A percentile compares a stretch with the other conserved stretches of the same genome.
phyloP scores from a whole-genome alignment of 2,888 invertebrate genomes.

The Poecilus cupreus region DNA sequence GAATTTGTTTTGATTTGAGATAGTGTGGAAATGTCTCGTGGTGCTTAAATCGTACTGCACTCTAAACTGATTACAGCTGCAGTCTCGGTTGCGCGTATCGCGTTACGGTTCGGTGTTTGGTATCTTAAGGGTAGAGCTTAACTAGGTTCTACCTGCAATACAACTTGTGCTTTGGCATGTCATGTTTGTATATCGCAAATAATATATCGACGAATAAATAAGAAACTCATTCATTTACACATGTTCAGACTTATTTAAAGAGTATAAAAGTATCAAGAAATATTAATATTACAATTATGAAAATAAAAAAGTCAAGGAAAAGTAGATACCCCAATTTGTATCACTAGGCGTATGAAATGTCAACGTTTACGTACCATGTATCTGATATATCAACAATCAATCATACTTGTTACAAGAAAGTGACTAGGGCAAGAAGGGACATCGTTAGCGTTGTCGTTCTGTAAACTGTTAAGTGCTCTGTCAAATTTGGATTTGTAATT shows the following conservation, averaged over 20 bases:
- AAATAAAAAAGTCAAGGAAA: conserved; percentile 52
- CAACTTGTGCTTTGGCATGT: conserved; percentile 57
- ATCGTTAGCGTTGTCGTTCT: neutral
- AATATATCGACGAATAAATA: conserved; percentile 54
- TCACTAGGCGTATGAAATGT: conserved; percentile 47
- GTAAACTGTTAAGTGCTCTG: conserved; percentile 31
- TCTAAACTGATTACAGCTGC: conserved; percentile 19
- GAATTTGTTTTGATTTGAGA: neutral
- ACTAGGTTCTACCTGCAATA: conserved; percentile 38
- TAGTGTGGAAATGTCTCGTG: conserved; percentile 39
- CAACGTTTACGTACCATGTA: conserved; percentile 39
- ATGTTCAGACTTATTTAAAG: conserved; percentile 57
- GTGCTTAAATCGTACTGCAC: conserved; percentile 55
- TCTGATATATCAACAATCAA: conserved; percentile 9
- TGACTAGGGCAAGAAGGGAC: conserved; percentile 55
- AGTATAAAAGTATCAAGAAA: conserved; percentile 59
- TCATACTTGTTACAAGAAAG: conserved; percentile 21
- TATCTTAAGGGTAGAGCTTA: conserved; percentile 17
- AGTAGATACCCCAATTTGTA: conserved; percentile 41
- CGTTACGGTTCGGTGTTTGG: too few species aligned
- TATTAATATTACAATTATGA: conserved; percentile 55
- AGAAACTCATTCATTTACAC: conserved; percentile 54
- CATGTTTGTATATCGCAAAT: conserved; percentile 46
- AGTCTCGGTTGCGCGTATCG: neutral
- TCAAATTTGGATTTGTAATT: neutral